phyloP scores from a whole-genome alignment of 2,113 vertebrate genomes.

The Pteruthius melanotis region DNA sequence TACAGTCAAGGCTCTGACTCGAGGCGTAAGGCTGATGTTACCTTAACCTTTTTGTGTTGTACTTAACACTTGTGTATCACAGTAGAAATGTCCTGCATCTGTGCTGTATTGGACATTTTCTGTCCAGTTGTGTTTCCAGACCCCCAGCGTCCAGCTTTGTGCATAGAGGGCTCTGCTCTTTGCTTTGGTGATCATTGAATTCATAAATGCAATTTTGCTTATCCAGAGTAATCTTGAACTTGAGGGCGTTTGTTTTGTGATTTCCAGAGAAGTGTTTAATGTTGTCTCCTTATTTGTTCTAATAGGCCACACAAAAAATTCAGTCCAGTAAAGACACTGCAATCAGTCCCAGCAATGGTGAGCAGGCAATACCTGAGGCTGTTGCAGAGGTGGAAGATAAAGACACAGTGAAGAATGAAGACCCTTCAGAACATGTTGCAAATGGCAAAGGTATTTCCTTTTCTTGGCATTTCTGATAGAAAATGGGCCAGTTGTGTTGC shows the following conservation, averaged over 20 bases:
- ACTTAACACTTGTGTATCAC: fast-evolving
- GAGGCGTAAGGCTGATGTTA: neutral
- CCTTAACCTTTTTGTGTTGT: neutral
- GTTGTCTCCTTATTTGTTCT: neutral
- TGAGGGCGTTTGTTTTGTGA: neutral
- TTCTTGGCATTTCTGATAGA: neutral
- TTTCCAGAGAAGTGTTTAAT: neutral
- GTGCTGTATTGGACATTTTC: neutral
- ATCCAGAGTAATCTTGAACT: neutral
- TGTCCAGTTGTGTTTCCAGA: neutral
- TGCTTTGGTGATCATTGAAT: neutral
- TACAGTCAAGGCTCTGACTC: neutral
- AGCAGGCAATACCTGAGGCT: slow-evolving; percentile 23
- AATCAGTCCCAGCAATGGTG: neutral
- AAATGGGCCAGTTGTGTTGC: neutral
- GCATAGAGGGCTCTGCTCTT: neutral
- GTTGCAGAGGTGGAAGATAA: slow-evolving; percentile 36
- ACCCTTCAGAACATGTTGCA: slow-evolving; percentile 66
- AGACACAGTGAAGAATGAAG: slow-evolving; percentile 49
- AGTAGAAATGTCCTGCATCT: neutral
- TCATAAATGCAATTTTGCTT: neutral
- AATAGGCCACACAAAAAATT: slow-evolving; percentile 45
- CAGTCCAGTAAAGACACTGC: slow-evolving; percentile 62
- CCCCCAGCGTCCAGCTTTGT: neutral
- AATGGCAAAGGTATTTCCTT: slow-evolving; percentile 71